Base-by-base conservation (phyloP, 2,113 vertebrate species). In the Scomber japonicus region DNA sequence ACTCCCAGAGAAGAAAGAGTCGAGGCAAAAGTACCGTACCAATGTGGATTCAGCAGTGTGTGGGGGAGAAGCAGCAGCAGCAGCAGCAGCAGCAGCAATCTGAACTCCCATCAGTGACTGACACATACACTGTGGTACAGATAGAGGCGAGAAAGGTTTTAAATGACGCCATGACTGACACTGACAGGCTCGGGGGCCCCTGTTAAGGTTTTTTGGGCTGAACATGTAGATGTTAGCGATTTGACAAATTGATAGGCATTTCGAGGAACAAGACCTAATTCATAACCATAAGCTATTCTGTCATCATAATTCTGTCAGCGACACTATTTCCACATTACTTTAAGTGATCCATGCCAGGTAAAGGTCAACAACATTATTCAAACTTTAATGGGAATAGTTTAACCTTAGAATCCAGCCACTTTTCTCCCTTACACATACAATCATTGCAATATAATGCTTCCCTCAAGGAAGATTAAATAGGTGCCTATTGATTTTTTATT, bases 281-380 rank as follows among this genome's bases (percentile, higher is more conserved):
- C 84, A 90, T 85, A 88, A 83, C 84, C 82, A 85, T 82, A 83
- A 88, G 85, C 81, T 82, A 76, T 87, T 87, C 83, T 86, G 83
- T 91, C 91, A 90, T 90, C 90, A 85, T 90, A 86, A 89, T 91
- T 86, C 88, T 86, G 82, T 89, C 91, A 84, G 80, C 76, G 75
- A 53, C 76, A 74, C 88, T 77, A 74, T 90, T 89, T 90, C 77
- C 79, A 54, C 83, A 85, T 89, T 89, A 89, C 86, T 92, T 92
- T 81, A 88, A 81, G 85, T 91, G 89, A 91, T 91, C 84, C 87
- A 81, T 90, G 69, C 75, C 74, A 84, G 81, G 86, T 88, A 92
- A 94, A 93, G 89, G 90, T 92, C 89, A 91, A 85, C 83, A 87
- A 77, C 88, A 93, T 91, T 90, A 91, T 92, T 92, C 87, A 90